phyloP scores from a whole-genome alignment of 2,113 vertebrate species.

The Azemiops feae region DNA sequence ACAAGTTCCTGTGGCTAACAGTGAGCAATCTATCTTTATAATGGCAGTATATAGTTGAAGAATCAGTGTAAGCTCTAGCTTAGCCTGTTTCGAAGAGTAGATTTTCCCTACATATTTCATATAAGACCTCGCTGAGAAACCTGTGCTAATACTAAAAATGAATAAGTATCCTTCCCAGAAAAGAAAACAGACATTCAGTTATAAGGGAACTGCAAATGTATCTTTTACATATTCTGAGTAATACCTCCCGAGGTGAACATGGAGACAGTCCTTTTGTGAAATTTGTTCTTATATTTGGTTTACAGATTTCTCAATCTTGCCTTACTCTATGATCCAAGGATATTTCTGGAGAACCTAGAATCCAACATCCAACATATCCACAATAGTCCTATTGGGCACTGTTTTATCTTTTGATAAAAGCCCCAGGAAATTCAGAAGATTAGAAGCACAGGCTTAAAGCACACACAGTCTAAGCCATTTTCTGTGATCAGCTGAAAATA shows the following conservation, averaged over 20 bases:
- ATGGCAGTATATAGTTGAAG: slow-evolving; percentile 8
- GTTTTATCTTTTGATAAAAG: not conserved
- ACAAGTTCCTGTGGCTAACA: not conserved
- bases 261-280: not conserved
- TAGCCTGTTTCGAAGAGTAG: not conserved
- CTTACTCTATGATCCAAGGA: not conserved
- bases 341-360: not conserved
- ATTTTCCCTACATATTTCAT: not conserved
- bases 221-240: not conserved
- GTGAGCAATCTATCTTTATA: slow-evolving; percentile 15
- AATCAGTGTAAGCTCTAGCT: slow-evolving; percentile 42
- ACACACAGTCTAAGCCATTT: slow-evolving; percentile 1
- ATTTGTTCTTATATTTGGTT: not conserved
- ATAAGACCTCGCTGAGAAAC: not conserved
- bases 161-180: not conserved
- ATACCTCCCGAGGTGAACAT: not conserved
- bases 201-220: not conserved
- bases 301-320: not conserved
- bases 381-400: not conserved
- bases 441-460: not conserved
- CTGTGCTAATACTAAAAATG: not conserved
- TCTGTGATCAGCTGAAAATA: slow-evolving; percentile 4
- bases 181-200: not conserved
- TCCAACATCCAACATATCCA: not conserved
- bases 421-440: not conserved